phyloP scores from a whole-genome alignment of 2,888 invertebrate species.

The Aphodius granarius region DNA sequence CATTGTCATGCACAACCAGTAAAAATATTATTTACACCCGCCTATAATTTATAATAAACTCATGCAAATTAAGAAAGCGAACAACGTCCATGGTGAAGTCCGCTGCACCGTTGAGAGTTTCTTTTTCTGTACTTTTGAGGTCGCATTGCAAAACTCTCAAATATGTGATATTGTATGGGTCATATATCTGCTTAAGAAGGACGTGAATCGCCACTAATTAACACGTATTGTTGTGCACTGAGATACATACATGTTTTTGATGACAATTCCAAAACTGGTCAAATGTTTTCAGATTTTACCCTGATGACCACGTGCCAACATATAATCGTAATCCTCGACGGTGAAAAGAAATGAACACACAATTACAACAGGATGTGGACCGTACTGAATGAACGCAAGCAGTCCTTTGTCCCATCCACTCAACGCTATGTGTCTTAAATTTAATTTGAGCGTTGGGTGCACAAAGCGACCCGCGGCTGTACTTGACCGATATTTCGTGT shows the following conservation, averaged over 20 bases:
- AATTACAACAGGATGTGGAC: not conserved
- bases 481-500: not conserved
- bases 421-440: not conserved
- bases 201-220: not conserved
- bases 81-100: not conserved
- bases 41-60: constrained; percentile 32
- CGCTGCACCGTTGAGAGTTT: constrained; percentile 1
- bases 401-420: not conserved
- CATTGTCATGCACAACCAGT: constrained; percentile 29
- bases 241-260: too few species aligned
- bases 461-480: not conserved
- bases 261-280: too few species aligned
- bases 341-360: not conserved
- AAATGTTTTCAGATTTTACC: too few species aligned
- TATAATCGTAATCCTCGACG: not conserved
- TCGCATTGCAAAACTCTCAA: not conserved
- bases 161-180: not conserved
- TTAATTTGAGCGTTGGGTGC: not conserved
- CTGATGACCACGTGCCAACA: not conserved
- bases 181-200: not conserved
- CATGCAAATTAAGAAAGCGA: constrained; percentile 33
- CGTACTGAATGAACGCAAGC: not conserved
- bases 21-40: constrained; percentile 35
- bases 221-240: not conserved
- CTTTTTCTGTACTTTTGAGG: constrained; percentile 11